Evolutionary conservation across 2,113 vertebrate genomes (phyloP).

Genomic region (Eonycteris spelaea): DNA sequence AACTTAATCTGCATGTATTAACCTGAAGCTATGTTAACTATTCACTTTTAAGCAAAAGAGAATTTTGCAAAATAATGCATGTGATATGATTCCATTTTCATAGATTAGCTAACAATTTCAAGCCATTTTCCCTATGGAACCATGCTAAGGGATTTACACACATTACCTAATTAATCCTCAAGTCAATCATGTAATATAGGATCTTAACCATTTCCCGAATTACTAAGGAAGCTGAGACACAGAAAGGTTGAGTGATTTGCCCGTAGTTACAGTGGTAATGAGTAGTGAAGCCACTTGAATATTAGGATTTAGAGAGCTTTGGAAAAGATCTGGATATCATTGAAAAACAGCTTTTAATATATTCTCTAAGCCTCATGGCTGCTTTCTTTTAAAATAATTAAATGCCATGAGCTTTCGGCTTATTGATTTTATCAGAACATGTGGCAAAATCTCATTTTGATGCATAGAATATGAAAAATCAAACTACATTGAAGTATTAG

Average conservation of each 20-base stretch:
- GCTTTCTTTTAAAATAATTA: background rate
- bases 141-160: background rate
- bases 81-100: background rate
- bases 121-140: background rate
- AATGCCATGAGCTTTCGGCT: background rate
- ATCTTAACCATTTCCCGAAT: background rate
- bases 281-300: background rate
- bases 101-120: background rate
- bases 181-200: background rate
- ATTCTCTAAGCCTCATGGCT: background rate
- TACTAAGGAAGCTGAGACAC: background rate
- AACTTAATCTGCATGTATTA: background rate
- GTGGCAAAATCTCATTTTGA: background rate
- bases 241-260: background rate
- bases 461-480: background rate
- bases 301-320: background rate
- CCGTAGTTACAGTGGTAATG: background rate
- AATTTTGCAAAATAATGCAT: background rate
- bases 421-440: constrained; percentile 3
- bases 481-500: background rate
- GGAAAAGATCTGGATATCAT: background rate
- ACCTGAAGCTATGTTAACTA: background rate
- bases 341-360: background rate
- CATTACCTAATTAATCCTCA: background rate
- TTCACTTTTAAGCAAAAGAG: background rate